Base-by-base conservation (phyloP, 1,140 invertebrate species). In the Agrypnia vestita region DNA sequence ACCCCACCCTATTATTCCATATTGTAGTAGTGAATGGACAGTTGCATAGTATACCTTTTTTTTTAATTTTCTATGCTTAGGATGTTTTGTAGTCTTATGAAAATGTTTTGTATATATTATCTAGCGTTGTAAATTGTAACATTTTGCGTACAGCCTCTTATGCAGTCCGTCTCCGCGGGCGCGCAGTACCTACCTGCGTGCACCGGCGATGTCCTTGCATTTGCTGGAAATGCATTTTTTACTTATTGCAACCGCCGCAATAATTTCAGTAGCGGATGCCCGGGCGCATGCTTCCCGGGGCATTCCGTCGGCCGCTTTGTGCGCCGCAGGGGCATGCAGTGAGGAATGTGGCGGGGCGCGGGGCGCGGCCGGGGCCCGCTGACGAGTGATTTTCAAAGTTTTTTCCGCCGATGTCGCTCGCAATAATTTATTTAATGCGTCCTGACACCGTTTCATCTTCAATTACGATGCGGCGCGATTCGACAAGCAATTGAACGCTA, bases 291-390 rank as follows among this genome's bases (percentile, higher is more conserved):
- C 10, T 13, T 25, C 61, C 61, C 61, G 19, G 61, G 61, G 61
- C 19, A 64, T 64, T 25, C 61, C 21, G 61, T 64, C 61, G 61
- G 61, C 35, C 6, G 61, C 61, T 25, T 64, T 64, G 19, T 19
- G 19, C 61, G n/a, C 61, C 61, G 61, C 61, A 13, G 61, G 61
- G 21, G 19, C 35, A 64, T 64, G 61, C 61, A 59, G 55, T 59
- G 55, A 3, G 55, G 55, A 59, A 59, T 59, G 55, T n/a, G n/a
- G n/a, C n/a, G n/a, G n/a, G 15, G 55, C 55, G 21, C 15, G 55
- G 55, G 55, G 21, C 53, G 53, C n/a, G 55, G 55, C 13, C n/a
- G n/a, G n/a, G n/a, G n/a, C 21, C 21, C 13, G 21, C 21, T 19
- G 17, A 59, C 11, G 12, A 59, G 17, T 1, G 55, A 59, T 59